Evolutionary conservation across 2,888 invertebrate genomes (phyloP), one percentile per base, ranked within the genome.

Genomic region (Dasysyrphus tricinctus): DNA sequence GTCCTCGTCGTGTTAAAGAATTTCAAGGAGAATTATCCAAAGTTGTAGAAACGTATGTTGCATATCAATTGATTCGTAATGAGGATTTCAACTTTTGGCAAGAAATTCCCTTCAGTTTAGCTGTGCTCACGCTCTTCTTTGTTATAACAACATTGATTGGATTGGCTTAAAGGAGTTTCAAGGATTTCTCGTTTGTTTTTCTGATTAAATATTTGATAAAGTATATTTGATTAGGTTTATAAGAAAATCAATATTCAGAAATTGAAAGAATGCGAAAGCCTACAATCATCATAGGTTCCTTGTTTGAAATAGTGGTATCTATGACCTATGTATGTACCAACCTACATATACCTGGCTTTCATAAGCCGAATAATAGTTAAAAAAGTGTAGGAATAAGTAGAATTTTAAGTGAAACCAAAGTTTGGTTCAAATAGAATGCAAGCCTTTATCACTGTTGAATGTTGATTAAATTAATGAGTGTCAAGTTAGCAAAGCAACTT

Each of bases 31-130:
- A 75, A 81, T 81, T 81, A 81, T 70, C 69, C 29, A 54, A 78
- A 74, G 78, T 75, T 12, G 70, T 69, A 34, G 67, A 61, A 84
- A 81, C 85, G 88, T 82, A 83, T 85, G 88, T 76, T 76, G 82
- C 77, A 88, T 88, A 85, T 79, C 88, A 88, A 88, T 88, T 88
- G 85, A 76, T 75, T 82, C 67, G 73, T 76, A 79, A 82, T 82
- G 78, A 75, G 82, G 75, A 75, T 42, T 79, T 65, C 42, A 65
- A 75, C 70, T 56, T 74, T 37, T 9, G 59, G n/a, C 29, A 63
- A 47, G 51, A 24, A 49, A 65, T 47, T 61, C 6, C 5, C 47
- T 63, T 57, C 24, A 3, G n/a, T 67, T 73, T 16, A 34, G 6
- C n/a, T 73, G 51, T 39, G 67, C 59, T 14, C 54, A 14, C 19